Percentiles rank a stretch among this genome's conserved stretches.
phyloP scores from a whole-genome alignment of 2,113 vertebrate species.

The Castor canadensis region DNA sequence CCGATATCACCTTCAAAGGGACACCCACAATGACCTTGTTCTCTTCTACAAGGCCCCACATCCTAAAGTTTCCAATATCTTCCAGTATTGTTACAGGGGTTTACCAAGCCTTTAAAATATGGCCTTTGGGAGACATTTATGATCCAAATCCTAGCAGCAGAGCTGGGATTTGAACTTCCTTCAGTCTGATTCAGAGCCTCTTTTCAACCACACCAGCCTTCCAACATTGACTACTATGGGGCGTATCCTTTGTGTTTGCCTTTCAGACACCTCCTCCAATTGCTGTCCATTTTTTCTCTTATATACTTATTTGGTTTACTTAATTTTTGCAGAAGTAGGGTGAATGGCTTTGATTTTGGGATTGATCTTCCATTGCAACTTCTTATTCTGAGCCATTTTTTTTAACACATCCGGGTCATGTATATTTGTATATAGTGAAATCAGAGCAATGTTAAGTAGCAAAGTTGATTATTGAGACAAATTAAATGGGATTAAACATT shows the following conservation, averaged over 20 bases:
- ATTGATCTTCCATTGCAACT: background rate
- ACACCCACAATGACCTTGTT: background rate
- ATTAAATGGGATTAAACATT: background rate
- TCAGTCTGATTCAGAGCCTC: background rate
- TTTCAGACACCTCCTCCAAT: background rate
- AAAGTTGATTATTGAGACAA: slow-evolving; percentile 22
- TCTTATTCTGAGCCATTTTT: slow-evolving; percentile 19
- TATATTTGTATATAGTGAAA: background rate
- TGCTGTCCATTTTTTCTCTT: background rate
- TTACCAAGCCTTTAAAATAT: background rate
- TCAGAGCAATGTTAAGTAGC: background rate
- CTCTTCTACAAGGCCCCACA: background rate
- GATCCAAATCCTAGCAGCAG: too few species aligned
- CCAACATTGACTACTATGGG: background rate
- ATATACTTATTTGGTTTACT: background rate
- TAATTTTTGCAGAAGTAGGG: background rate
- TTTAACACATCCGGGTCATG: background rate
- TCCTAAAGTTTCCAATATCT: background rate
- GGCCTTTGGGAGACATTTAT: background rate
- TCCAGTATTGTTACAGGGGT: background rate
- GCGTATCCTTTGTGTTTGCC: background rate
- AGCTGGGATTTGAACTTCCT: background rate
- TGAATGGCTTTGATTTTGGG: background rate
- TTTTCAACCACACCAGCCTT: background rate
- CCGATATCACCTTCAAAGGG: background rate